Percentiles rank a stretch among this genome's conserved stretches.
Evolutionary conservation across 2,888 invertebrate genomes (phyloP).

Genomic region (Cataglyphis albicans): DNA sequence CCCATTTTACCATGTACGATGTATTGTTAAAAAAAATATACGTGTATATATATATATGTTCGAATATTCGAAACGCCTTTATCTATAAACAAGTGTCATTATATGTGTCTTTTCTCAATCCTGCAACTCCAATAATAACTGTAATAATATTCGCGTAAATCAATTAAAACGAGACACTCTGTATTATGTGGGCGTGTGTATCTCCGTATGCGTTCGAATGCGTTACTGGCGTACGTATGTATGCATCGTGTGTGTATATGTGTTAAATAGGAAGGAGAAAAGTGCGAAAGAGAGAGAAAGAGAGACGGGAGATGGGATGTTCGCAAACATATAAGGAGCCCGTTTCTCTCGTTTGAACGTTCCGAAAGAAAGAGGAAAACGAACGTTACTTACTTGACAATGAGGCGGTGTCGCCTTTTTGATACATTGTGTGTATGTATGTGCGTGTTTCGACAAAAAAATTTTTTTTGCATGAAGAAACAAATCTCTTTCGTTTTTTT

Average conservation of each 20-base stretch:
- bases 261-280: constrained; percentile 4
- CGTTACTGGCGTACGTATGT: not conserved
- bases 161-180: constrained; percentile 16
- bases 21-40: not conserved
- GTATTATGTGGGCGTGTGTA: not conserved
- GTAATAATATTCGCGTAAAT: not conserved
- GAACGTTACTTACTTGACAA: constrained; percentile 11
- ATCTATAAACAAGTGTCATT: not conserved
- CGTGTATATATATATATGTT: not conserved
- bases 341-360: constrained; percentile 25
- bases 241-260: not conserved
- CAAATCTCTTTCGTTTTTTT: not conserved
- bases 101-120: not conserved
- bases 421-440: constrained; percentile 1
- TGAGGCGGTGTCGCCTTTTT: constrained; percentile 30
- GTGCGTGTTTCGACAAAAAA: constrained; percentile 10
- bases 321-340: constrained; percentile 30
- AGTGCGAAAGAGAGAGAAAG: constrained; percentile 3
- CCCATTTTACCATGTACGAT: not conserved
- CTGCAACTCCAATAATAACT: not conserved
- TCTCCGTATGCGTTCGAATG: not conserved
- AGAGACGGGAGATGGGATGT: constrained; percentile 2
- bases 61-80: not conserved
- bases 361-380: constrained; percentile 5
- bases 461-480: not conserved